A percentile compares a stretch with the other conserved stretches of the same genome.
phyloP scores from a whole-genome alignment of 2,113 vertebrate species.

The Zosterops borbonicus region DNA sequence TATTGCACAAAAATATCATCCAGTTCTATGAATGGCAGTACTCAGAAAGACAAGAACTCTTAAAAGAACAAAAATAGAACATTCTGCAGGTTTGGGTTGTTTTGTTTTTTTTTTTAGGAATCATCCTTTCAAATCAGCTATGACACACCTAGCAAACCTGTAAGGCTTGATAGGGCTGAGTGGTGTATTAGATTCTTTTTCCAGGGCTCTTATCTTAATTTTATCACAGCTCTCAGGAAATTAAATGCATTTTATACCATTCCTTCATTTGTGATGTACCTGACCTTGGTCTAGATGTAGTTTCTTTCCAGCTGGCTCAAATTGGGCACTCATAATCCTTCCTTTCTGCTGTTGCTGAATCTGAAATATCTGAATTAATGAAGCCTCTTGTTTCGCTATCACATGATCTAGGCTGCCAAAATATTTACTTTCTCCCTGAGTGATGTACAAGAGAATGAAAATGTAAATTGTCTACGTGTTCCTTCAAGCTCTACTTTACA shows the following conservation, averaged over 20 bases:
- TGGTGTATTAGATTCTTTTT: background rate
- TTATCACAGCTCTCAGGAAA: constrained; percentile 41
- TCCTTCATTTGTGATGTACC: background rate
- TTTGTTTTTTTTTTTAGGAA: background rate
- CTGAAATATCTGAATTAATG: constrained; percentile 37
- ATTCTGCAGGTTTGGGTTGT: background rate
- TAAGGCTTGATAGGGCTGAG: background rate
- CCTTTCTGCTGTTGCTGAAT: constrained; percentile 8
- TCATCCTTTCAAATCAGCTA: background rate
- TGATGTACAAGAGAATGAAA: constrained; percentile 11
- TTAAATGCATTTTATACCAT: background rate
- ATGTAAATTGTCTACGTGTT: background rate
- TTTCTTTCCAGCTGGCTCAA: constrained; percentile 16
- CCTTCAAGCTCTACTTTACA: background rate
- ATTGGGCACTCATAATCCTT: background rate
- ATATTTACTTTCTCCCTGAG: constrained; percentile 28
- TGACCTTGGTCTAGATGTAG: background rate
- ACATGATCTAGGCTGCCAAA: constrained; percentile 1
- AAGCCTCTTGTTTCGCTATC: background rate
- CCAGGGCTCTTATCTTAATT: background rate
- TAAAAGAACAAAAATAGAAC: background rate
- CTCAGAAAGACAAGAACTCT: background rate
- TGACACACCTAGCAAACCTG: background rate
- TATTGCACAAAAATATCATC: background rate
- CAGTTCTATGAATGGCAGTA: background rate